Evolutionary conservation across 2,888 invertebrate species (phyloP), one percentile per base, ranked within the genome.

Genomic region (Lucinisca nassula): DNA sequence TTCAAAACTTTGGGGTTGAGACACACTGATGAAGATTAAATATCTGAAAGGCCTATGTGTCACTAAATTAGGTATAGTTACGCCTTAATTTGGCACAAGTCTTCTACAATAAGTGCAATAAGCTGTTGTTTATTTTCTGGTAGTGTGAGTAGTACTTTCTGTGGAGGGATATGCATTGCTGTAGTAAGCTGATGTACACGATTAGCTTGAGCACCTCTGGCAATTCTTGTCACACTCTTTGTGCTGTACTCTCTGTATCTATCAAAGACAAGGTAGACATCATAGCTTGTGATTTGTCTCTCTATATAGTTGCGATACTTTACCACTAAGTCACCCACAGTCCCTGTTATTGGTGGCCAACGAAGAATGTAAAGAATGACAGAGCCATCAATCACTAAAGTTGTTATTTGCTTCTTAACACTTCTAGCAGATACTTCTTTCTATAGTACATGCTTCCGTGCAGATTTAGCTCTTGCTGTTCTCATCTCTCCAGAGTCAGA

Each of bases 231-330:
- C 61, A 61, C 38, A 38, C 55, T 74, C n/a, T 61, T 78, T 2
- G 67, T 80, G n/a, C 80, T 80, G 38, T 38, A 74, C 1, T 73
- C 72, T 27, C 12, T 35, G 27, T 61, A 61, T 14, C 30, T 61
- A 30, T 61, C 61, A 61, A 61, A 6, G 10, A 61, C 61, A 3
- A 61, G 61, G 30, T 61, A 61, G 27, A 61, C 61, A 61, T 61
- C 61, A 27, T 24, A 61, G 61, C 10, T 61, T 4, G 24, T 61
- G 61, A 61, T 2, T 2, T 30, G 61, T 61, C 27, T 24, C 30
- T 61, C 61, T 27, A 61, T 24, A 14, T 27, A 27, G 27, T 30
- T 61, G 2, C 61, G 30, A 27, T 24, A 27, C 30, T 24, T 4
- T 30, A 61, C 17, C n/a, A 61, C 30, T n/a, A 61, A 24, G 27